Conservation (phyloP, 2,113 vertebrate genomes). For the Macrotus californicus region DNA sequence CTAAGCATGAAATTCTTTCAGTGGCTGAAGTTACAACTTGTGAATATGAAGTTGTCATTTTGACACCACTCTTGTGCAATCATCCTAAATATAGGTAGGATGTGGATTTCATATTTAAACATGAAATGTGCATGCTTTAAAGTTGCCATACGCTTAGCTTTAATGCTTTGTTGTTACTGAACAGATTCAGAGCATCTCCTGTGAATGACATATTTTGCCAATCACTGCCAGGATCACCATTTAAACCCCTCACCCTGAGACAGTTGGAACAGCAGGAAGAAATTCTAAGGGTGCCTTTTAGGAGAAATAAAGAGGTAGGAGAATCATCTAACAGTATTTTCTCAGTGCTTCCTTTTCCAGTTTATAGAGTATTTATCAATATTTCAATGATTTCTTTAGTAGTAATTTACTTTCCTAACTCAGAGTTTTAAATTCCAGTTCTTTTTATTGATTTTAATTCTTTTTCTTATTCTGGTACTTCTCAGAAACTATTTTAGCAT, state of each 20-base stretch:
- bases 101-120: conserved; percentile 49
- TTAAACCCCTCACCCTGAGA: conserved; percentile 88
- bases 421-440: background rate
- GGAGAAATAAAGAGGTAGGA: conserved; percentile 83
- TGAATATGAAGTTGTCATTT: conserved; percentile 97
- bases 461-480: background rate
- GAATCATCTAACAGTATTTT: background rate
- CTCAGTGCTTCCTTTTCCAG: conserved; percentile 15
- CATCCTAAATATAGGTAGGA: conserved; percentile 96
- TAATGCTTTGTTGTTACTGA: conserved; percentile 33
- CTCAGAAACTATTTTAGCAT: conserved; percentile 8
- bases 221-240: conserved; percentile 91
- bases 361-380: background rate
- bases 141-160: background rate
- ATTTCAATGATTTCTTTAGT: background rate
- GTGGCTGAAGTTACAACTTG: conserved; percentile 97
- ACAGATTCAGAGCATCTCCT: conserved; percentile 92
- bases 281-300: conserved; percentile 88
- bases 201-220: conserved; percentile 98
- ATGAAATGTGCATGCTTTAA: background rate
- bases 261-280: conserved; percentile 92
- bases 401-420: background rate
- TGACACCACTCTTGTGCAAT: conserved; percentile 94
- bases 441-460: background rate
- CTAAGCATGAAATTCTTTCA: conserved; percentile 97